These are phyloP conservation scores for Amphiura filiformis DNA, from an alignment of 35 echinoderm and acorn worm species.

Conservation along the genomic window DNA sequence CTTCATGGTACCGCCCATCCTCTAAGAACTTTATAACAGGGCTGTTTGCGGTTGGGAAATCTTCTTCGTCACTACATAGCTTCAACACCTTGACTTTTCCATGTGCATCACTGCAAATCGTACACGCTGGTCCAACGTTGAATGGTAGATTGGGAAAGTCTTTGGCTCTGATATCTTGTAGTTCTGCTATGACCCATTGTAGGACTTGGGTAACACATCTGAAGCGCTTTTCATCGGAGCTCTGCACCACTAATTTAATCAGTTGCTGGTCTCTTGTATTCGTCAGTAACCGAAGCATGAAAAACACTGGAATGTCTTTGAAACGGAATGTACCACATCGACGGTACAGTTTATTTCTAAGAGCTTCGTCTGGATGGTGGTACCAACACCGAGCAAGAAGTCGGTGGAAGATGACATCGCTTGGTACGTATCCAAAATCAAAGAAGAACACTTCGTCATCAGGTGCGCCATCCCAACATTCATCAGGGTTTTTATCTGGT, in stretches of 20 bases:
- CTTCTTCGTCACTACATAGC: slow-evolving; percentile 3
- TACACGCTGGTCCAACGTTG: slow-evolving; percentile 21
- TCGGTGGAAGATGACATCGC: slow-evolving; percentile 13
- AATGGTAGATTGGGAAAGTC: slow-evolving; percentile 38
- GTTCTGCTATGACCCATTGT: not conserved
- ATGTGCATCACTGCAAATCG: not conserved
- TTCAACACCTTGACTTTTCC: not conserved
- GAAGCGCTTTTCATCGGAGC: not conserved
- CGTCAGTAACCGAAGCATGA: not conserved
- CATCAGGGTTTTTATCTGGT: too few relatives aligned
- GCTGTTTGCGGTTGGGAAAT: slow-evolving; percentile 17
- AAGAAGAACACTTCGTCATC: slow-evolving; percentile 25
- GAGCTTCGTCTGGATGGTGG: too few relatives aligned
- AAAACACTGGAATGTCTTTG: not conserved
- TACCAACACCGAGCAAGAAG: too few relatives aligned
- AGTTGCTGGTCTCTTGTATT: not conserved
- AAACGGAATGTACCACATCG: not conserved
- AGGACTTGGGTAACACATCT: not conserved
- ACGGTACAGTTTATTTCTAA: not conserved
- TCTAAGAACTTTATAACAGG: not conserved
- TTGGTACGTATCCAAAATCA: too few relatives aligned
- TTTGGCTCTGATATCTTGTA: slow-evolving; percentile 17
- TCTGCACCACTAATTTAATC: not conserved
- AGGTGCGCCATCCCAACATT: not conserved
- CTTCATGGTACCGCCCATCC: slow-evolving; percentile 10